phyloP scores from a whole-genome alignment of 2,888 invertebrate genomes.

The Cheilosia pagana region DNA sequence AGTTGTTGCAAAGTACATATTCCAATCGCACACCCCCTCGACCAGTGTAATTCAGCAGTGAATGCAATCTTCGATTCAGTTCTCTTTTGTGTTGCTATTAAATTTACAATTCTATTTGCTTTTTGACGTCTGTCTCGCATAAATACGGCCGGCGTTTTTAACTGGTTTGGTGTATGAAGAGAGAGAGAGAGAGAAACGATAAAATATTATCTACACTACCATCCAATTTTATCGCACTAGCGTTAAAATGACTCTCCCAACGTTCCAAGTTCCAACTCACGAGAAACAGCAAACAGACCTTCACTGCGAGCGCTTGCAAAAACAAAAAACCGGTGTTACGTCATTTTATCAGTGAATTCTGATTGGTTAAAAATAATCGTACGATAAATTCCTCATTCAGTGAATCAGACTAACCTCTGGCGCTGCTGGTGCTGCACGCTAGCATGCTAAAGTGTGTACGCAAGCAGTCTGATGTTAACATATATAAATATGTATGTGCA shows the following conservation, averaged over 20 bases:
- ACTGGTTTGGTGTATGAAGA: conserved; percentile 35
- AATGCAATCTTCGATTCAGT: conserved; percentile 6
- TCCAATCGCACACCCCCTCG: background rate
- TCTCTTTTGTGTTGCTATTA: conserved; percentile 18
- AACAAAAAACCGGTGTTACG: conserved; percentile 77
- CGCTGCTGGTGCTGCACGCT: conserved; percentile 19
- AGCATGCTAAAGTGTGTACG: conserved; percentile 44
- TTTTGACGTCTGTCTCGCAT: conserved; percentile 42
- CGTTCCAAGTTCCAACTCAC: too few relatives aligned
- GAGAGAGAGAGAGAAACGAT: conserved; percentile 2
- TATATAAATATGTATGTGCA: background rate
- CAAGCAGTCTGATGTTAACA: conserved; percentile 22
- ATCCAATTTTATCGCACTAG: too few relatives aligned
- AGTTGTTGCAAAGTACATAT: conserved; percentile 16
- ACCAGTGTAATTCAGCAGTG: background rate
- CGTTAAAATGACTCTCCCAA: conserved; percentile 6
- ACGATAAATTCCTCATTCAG: conserved; percentile 81
- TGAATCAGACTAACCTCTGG: conserved; percentile 59
- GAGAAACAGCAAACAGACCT: conserved; percentile 25
- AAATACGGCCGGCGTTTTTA: conserved; percentile 50
- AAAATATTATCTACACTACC: too few relatives aligned
- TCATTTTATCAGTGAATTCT: conserved; percentile 80
- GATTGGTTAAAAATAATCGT: conserved; percentile 83
- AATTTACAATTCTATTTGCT: background rate
- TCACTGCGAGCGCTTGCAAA: background rate